Evolutionary conservation across 2,888 invertebrate genomes (phyloP), one percentile per base, ranked within the genome.

Genomic region (Charanyca ferruginea): DNA sequence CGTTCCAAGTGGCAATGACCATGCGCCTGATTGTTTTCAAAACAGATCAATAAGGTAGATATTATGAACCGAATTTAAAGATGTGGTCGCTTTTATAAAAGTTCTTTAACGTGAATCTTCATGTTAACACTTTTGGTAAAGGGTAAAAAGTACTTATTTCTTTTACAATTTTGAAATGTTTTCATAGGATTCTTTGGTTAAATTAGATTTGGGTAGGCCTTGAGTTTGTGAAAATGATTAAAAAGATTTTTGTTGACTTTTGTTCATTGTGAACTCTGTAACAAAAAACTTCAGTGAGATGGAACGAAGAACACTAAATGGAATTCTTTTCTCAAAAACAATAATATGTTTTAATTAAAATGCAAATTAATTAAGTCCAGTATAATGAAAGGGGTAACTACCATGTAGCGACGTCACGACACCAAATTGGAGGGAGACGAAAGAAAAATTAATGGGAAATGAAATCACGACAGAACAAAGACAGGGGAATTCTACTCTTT

Each of bases 371-470:
- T 94, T 94, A 93, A 93, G 93, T 94, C 93, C 92, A 91, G 91
- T 85, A 91, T 91, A 93, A 94, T 93, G 91, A 93, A 95, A 95
- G 94, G 94, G 93, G 94, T 95, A 93, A 91, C 91, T 91, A 92
- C 92, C 90, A 92, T 93, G 92, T 93, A 91, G 87, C 91, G 88
- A 87, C 90, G 92, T 91, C 92, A 93, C 93, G 91, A 92, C 91
- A 91, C 90, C 92, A 93, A 95, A 94, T 95, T 93, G 97, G 96
- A 97, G 96, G 96, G 93, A 96, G 96, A 89, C 90, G 91, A 94
- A 95, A 95, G 94, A 95, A 94, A 95, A 95, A 95, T 94, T 95
- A 95, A 95, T 95, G 93, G 93, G 94, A 95, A 95, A 94, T 94
- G 94, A 94, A 95, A 95, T 95, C 95, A 94, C 92, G 93, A 92